Percentiles rank a stretch among this genome's conserved stretches.
phyloP scores from a whole-genome alignment of 2,113 vertebrate genomes.

The Corynorhinus townsendii region DNA sequence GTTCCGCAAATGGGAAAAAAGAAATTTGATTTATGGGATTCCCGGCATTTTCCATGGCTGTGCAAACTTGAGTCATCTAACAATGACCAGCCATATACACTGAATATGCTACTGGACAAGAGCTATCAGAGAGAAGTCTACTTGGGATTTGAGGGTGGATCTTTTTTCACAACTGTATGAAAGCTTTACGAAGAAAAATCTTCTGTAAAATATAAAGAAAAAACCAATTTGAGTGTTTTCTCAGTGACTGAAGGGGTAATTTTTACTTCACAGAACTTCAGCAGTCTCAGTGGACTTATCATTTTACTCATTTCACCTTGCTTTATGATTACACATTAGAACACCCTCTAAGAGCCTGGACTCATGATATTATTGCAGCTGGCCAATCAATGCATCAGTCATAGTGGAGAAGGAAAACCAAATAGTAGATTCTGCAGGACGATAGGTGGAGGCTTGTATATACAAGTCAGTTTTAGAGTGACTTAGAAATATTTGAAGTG shows the following conservation, averaged over 20 bases:
- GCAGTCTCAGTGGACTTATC: background rate
- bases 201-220: background rate
- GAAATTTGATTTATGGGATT: background rate
- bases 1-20: background rate
- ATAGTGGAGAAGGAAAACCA: background rate
- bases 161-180: background rate
- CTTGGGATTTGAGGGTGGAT: background rate
- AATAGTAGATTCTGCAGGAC: background rate
- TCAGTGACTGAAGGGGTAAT: background rate
- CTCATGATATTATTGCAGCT: background rate
- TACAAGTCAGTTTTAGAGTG: background rate
- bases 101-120: no score
- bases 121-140: background rate
- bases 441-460: background rate
- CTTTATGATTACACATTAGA: background rate
- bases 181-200: background rate
- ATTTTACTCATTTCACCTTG: background rate
- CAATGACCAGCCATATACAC: background rate
- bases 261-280: background rate
- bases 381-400: background rate
- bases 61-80: background rate
- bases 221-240: background rate
- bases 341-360: rapidly evolving
- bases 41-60: background rate
- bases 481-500: background rate